These are phyloP conservation scores for Himalopsyche phryganea DNA, from an alignment of 1,140 invertebrate species.

Conservation along the genomic window DNA sequence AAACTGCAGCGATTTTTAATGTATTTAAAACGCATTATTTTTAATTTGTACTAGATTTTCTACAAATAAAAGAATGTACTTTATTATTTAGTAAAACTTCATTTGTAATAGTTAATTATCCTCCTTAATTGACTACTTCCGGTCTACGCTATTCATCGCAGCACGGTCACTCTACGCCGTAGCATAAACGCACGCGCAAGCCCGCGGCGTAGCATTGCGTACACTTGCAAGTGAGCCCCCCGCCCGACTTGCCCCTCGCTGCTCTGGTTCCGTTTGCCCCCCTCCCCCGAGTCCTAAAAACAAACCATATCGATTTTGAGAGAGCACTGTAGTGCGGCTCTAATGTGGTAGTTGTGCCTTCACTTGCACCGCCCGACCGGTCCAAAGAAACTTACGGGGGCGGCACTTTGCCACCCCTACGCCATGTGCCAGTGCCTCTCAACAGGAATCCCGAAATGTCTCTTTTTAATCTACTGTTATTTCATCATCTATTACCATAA, in stretches of 20 bases:
- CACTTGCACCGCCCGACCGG: conserved; percentile 37
- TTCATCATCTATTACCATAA: not conserved
- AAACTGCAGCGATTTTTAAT: too few species aligned
- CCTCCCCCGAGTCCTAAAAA: conserved; percentile 29
- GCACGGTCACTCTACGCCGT: conserved; percentile 8
- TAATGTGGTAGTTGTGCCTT: conserved; percentile 36
- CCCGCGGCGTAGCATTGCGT: conserved; percentile 19
- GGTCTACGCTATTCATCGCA: conserved; percentile 11
- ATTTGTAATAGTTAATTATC: too few species aligned
- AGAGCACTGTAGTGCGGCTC: conserved; percentile 32
- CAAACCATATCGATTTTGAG: conserved; percentile 36
- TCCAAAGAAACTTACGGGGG: conserved; percentile 34
- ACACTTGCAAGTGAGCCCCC: conserved; percentile 22
- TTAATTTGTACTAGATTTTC: too few species aligned
- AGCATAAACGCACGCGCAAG: conserved; percentile 19
- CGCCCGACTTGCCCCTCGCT: conserved; percentile 9
- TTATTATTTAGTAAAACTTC: too few species aligned
- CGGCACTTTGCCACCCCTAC: not conserved
- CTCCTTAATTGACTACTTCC: not conserved
- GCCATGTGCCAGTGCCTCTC: not conserved
- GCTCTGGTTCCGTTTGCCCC: not conserved
- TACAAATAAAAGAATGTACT: too few species aligned
- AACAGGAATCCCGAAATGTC: conserved; percentile 3
- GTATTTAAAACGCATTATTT: too few species aligned
- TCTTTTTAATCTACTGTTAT: not conserved